Conservation (phyloP, 2,797 vertebrate genomes). For the Tragopan temminckii region DNA sequence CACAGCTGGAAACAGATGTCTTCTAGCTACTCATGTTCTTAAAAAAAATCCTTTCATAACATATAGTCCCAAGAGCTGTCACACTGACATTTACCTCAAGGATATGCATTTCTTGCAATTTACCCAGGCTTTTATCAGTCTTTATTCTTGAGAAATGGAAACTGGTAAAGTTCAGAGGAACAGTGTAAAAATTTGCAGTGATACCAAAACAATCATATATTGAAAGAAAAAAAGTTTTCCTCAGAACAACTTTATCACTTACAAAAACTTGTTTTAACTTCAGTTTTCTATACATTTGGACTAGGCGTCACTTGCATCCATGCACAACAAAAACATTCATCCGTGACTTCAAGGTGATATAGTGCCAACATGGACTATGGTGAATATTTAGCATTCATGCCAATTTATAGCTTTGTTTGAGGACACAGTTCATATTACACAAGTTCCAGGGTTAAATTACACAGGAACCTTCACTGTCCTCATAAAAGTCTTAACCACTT, state of each 20-base stretch:
- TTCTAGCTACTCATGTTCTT: background rate
- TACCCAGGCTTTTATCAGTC: background rate
- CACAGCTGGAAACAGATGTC: background rate
- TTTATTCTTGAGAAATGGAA: background rate
- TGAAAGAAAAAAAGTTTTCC: background rate
- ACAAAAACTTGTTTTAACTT: background rate
- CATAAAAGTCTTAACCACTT: background rate
- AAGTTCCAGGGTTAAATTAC: background rate
- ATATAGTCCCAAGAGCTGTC: background rate
- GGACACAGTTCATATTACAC: background rate
- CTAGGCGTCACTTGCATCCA: background rate
- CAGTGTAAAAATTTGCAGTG: background rate
- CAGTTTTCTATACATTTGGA: background rate
- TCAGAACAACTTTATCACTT: background rate
- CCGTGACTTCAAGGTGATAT: background rate
- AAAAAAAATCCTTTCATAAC: background rate
- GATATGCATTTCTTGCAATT: background rate
- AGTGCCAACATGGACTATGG: background rate
- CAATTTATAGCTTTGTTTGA: background rate
- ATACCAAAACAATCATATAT: background rate
- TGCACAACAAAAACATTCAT: background rate
- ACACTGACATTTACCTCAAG: background rate
- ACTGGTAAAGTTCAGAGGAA: background rate
- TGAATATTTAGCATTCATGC: accelerated
- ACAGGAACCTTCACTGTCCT: background rate